Evolutionary conservation across 1,140 invertebrate species (phyloP), one percentile per base, ranked within the genome.

Genomic region (Cataglyphis hispanica): DNA sequence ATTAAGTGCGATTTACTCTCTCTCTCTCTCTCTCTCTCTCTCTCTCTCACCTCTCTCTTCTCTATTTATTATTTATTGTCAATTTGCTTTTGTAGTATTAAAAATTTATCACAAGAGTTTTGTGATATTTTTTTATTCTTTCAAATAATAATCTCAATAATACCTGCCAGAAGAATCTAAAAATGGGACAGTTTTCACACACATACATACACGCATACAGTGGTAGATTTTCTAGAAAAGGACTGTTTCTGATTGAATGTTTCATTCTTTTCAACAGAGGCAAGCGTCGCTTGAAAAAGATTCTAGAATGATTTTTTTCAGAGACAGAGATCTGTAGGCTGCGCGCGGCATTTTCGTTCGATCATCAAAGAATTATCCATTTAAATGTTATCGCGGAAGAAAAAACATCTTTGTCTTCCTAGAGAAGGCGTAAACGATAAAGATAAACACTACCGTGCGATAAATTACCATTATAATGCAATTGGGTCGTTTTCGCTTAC

Each of bases 401-500:
- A 64, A n/a, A 64, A n/a, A 64, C 16, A 64, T n/a, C 63, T 37
- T 64, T 8, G 37, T 46, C n/a, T 69, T 69, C 7, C 3, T 46
- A 27, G 5, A 16, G 22, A 69, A 69, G 5, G 40, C 6, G 19
- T 8, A 25, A 16, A 16, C 6, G 13, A 27, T 8, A 27, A 50
- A 40, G 60, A 56, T 56, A 19, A 37, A 27, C n/a, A 43, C 4
- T 31, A n/a, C n/a, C 27, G 40, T 3, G 22, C 16, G 76, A 83
- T 31, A 27, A 46, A 90, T 90, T 90, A 86, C 31, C 87, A 90
- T 90, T 5, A 90, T 74, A 91, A 91, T 91, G 88, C 83, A 91
- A 91, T 89, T 86, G 86, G 88, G 86, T 89, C 86, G 88, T 72
- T 86, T 85, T 84, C 60, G 78, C 69, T 89, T 88, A 90, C 87